Conservation (phyloP, 2,797 vertebrate genomes). For the Cygnus olor region DNA sequence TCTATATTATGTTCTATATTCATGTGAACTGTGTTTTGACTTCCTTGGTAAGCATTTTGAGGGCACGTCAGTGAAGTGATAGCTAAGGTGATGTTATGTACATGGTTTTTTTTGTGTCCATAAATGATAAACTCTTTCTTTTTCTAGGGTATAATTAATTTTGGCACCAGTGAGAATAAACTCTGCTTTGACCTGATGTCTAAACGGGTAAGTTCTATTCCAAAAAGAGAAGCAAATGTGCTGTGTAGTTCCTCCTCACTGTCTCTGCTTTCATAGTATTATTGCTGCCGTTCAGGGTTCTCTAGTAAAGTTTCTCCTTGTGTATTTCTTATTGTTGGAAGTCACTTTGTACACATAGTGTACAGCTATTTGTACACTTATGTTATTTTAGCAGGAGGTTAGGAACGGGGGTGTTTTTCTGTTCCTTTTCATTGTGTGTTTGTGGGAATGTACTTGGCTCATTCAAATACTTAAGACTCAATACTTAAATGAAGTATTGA, state of each 20-base stretch:
- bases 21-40: not conserved
- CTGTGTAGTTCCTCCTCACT: not conserved
- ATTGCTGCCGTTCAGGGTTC: not conserved
- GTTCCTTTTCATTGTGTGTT: not conserved
- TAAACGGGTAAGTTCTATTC: constrained; percentile 83
- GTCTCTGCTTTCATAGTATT: not conserved
- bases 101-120: not conserved
- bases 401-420: not conserved
- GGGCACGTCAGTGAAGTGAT: not conserved
- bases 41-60: not conserved
- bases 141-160: constrained; percentile 91
- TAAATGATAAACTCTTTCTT: not conserved
- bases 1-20: not conserved
- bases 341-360: not conserved
- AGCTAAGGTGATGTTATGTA: not conserved
- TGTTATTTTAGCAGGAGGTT: not conserved
- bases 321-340: not conserved
- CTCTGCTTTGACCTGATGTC: constrained; percentile 93
- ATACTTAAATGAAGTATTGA: not conserved
- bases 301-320: not conserved
- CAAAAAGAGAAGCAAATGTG: not conserved
- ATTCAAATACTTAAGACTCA: not conserved
- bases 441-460: not conserved
- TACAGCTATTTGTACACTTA: not conserved
- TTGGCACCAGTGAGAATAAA: constrained; percentile 97